Evolutionary conservation across 2,113 vertebrate species (phyloP).

Genomic region (Procavia capensis): DNA sequence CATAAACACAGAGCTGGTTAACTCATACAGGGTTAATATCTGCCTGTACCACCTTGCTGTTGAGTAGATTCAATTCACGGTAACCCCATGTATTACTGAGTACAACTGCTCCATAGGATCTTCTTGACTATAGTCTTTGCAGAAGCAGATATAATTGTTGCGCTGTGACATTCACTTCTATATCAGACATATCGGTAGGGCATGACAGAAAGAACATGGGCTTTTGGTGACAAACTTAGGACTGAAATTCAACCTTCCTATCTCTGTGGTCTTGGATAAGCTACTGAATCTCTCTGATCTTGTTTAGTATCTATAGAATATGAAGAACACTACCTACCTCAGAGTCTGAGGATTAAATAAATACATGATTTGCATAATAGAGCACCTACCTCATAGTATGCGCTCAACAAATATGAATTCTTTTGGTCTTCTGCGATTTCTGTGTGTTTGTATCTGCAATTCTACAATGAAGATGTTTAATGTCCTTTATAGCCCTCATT

Average conservation of each 20-base stretch:
- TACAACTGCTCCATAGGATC: no score
- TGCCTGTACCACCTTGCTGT: background rate
- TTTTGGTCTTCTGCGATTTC: background rate
- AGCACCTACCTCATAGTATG: background rate
- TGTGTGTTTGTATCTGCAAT: background rate
- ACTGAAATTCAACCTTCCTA: background rate
- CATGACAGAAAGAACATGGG: background rate
- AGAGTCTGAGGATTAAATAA: background rate
- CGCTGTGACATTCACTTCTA: background rate
- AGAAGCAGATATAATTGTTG: background rate
- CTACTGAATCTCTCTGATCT: background rate
- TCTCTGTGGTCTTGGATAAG: background rate
- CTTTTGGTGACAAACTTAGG: background rate
- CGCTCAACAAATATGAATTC: background rate
- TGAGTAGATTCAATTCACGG: no score
- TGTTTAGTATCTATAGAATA: background rate
- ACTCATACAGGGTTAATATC: background rate
- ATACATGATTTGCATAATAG: background rate
- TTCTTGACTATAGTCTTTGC: background rate
- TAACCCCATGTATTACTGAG: background rate
- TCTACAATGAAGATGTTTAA: slow-evolving; percentile 91
- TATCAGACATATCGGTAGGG: background rate
- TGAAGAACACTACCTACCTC: background rate
- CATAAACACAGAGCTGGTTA: background rate
- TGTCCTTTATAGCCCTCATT: slow-evolving; percentile 92